Base-by-base conservation (phyloP, 1,140 invertebrate species). In the Rhynchophorus ferrugineus region DNA sequence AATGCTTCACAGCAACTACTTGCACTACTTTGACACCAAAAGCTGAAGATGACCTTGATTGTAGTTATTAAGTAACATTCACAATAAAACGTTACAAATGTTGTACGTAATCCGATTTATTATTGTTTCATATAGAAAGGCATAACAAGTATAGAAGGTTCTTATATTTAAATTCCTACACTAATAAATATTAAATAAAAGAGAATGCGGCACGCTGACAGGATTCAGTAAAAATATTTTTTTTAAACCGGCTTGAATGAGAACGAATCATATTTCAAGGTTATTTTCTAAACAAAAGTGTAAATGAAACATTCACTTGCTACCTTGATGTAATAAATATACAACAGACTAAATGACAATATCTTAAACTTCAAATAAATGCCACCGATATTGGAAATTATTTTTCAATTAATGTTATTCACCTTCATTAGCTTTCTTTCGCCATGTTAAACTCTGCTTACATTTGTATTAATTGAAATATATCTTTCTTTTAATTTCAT, bases 211-310 rank as follows among this genome's bases (percentile, higher is more conserved):
- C 17, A 39, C 43, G 43, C 43, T 46, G 53, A 49, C 54, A 56
- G 52, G 56, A 58, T 61, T 56, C 56, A 58, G 52, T 58, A 58
- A 61, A 61, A 61, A 61, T 58, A 52, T 49, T 51, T 56, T 58
- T 60, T 58, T 61, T 61, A 34, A 52, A 54, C 20, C 43, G 56
- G 16, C 39, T 46, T 53, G 57, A 58, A 61, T 50, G 56, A 54
- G 56, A 50, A 57, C 60, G 52, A 60, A 60, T 57, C 58, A 51
- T 54, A 44, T 42, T 49, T 62, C 60, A 62, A 62, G 60, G 60
- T 62, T 60, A 59, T 53, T 62, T 62, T 62, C 60, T 62, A 60
- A 60, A 60, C 53, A 60, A 61, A 59, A 61, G 57, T 58, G 51
- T 58, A 61, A 61, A 56, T 54, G 49, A 56, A 58, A 59, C 60